A percentile compares a stretch with the other conserved stretches of the same genome.
These are phyloP conservation scores for Sesamia nonagrioides DNA, from an alignment of 1,140 invertebrate genomes.

Conservation along the genomic window DNA sequence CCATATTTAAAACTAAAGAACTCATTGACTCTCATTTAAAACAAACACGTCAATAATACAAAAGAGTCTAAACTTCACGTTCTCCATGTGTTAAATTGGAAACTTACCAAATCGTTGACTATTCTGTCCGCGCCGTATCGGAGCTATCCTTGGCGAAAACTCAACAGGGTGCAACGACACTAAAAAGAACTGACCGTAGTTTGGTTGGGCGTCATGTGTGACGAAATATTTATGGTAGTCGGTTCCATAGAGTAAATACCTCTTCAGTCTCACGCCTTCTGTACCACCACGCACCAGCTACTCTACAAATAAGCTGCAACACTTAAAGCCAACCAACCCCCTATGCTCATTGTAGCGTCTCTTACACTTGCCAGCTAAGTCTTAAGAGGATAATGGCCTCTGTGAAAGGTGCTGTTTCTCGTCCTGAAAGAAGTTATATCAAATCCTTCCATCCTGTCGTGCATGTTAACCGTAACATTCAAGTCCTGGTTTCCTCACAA, in stretches of 20 bases:
- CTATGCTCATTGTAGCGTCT: too few species aligned
- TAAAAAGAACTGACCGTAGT: not conserved
- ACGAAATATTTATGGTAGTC: not conserved
- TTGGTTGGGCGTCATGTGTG: not conserved
- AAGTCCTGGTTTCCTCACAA: too few species aligned
- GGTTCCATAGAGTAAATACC: not conserved
- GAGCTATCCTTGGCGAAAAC: slow-evolving; percentile 18
- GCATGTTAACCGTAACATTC: too few species aligned
- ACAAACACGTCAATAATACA: not conserved
- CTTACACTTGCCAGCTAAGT: too few species aligned
- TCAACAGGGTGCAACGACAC: not conserved
- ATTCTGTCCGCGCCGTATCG: not conserved
- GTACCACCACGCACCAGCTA: too few species aligned
- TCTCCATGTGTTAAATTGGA: slow-evolving; percentile 23
- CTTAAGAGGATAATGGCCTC: too few species aligned
- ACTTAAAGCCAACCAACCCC: too few species aligned
- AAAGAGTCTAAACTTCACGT: not conserved
- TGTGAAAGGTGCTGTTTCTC: too few species aligned
- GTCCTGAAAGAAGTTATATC: too few species aligned
- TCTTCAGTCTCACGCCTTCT: too few species aligned
- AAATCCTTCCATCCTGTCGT: too few species aligned
- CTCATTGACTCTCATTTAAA: not conserved
- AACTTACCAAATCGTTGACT: slow-evolving; percentile 25
- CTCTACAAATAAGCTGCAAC: too few species aligned
- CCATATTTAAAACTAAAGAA: not conserved